phyloP scores from a whole-genome alignment of 2,888 invertebrate genomes.

The Philopedon plagiatum region DNA sequence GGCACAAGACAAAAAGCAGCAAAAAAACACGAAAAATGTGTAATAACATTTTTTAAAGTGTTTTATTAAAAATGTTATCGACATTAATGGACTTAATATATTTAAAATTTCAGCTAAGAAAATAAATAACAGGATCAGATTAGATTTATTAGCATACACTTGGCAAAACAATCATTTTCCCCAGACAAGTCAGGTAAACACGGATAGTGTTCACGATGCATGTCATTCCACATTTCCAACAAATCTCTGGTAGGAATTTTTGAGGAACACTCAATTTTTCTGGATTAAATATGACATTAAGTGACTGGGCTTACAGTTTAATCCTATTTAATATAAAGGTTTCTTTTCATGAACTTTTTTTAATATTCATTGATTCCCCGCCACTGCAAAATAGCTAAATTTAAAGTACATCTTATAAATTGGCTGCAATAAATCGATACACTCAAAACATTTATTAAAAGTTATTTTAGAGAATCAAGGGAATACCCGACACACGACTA shows the following conservation, averaged over 20 bases:
- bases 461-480: background rate
- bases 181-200: conserved; percentile 8
- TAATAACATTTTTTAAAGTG: too few species aligned
- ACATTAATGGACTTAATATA: background rate
- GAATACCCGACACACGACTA: background rate
- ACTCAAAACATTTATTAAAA: conserved; percentile 4
- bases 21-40: too few species aligned
- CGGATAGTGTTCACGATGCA: background rate
- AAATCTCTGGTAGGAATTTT: background rate
- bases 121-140: background rate
- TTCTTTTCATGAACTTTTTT: too few species aligned
- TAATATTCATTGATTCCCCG: too few species aligned
- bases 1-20: too few species aligned
- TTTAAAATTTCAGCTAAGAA: conserved; percentile 8
- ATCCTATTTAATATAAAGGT: too few species aligned
- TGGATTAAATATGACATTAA: background rate
- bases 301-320: background rate
- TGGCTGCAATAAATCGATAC: background rate
- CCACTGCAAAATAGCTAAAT: conserved; percentile 7
- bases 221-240: background rate
- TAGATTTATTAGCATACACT: conserved; percentile 6
- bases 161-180: background rate
- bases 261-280: background rate
- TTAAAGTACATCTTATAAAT: conserved; percentile 8
- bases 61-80: background rate